These are phyloP conservation scores for Gambusia affinis DNA, from an alignment of 2,113 vertebrate species.

Conservation along the genomic window DNA sequence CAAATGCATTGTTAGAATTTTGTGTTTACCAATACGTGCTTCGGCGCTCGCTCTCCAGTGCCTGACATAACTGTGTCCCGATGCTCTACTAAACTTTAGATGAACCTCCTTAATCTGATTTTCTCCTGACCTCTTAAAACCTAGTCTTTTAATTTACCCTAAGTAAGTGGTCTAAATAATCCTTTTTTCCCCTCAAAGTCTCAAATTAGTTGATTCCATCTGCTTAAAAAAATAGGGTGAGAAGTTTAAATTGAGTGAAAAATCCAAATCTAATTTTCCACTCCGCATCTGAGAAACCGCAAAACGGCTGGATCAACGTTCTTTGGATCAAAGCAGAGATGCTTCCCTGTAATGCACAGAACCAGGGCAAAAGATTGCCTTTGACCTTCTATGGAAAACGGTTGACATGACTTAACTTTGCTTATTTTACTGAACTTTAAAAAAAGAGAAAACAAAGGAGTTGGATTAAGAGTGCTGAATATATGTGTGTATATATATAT, in stretches of 20 bases:
- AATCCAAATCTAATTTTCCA: background rate
- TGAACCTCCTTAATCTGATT: constrained; percentile 16
- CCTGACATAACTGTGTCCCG: background rate
- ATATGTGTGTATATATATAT: too few relatives aligned
- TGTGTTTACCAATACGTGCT: too few relatives aligned
- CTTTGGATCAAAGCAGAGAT: too few relatives aligned
- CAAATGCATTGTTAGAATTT: background rate
- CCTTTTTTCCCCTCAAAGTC: background rate
- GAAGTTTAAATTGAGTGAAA: background rate
- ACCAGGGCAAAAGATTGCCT: too few relatives aligned
- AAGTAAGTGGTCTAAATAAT: background rate
- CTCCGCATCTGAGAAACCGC: too few relatives aligned
- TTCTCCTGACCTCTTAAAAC: background rate
- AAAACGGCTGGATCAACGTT: too few relatives aligned
- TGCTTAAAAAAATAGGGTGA: background rate
- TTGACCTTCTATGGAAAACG: too few relatives aligned
- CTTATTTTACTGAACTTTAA: too few relatives aligned
- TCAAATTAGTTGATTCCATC: background rate
- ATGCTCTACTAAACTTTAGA: background rate
- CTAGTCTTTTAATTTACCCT: background rate
- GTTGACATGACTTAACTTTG: too few relatives aligned
- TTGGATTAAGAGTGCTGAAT: too few relatives aligned
- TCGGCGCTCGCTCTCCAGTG: background rate
- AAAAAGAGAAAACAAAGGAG: too few relatives aligned
- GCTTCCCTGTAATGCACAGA: too few relatives aligned